These are phyloP conservation scores for Cephus pygmeus DNA, from an alignment of 2,888 invertebrate genomes.

Conservation along the genomic window DNA sequence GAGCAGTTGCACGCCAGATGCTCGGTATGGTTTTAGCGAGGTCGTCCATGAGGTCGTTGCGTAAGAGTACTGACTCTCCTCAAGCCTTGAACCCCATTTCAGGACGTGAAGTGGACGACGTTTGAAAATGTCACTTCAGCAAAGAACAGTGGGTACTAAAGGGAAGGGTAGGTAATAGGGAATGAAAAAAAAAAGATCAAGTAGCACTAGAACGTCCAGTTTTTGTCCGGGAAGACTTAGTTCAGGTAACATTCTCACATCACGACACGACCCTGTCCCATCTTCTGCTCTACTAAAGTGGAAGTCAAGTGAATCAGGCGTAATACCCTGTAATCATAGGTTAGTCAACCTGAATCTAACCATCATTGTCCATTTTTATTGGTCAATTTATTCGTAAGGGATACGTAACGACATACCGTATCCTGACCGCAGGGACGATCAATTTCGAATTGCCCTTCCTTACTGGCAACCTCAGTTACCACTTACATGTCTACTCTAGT, in stretches of 20 bases:
- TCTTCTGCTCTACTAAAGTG: constrained; percentile 7
- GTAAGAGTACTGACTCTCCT: neutral
- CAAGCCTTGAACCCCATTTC: neutral
- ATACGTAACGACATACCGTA: neutral
- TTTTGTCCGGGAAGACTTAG: constrained; percentile 42
- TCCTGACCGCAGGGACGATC: neutral
- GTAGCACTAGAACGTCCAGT: constrained; percentile 42
- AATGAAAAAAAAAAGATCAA: constrained; percentile 18
- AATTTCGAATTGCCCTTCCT: neutral
- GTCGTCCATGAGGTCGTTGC: neutral
- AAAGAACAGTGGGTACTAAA: neutral
- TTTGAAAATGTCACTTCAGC: neutral
- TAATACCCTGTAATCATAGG: constrained; percentile 21
- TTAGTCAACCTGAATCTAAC: constrained; percentile 24
- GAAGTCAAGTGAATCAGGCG: constrained; percentile 17
- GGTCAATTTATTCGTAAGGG: neutral
- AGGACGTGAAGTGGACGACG: neutral
- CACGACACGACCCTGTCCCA: constrained; percentile 13
- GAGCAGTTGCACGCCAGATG: neutral
- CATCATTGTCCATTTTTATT: constrained; percentile 13
- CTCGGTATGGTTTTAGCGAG: neutral
- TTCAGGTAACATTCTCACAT: constrained; percentile 34
- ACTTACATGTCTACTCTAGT: neutral
- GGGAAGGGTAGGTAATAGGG: constrained; percentile 16
- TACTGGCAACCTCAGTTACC: neutral